Evolutionary conservation across 1,140 invertebrate genomes (phyloP).

Genomic region (Manduca sexta): DNA sequence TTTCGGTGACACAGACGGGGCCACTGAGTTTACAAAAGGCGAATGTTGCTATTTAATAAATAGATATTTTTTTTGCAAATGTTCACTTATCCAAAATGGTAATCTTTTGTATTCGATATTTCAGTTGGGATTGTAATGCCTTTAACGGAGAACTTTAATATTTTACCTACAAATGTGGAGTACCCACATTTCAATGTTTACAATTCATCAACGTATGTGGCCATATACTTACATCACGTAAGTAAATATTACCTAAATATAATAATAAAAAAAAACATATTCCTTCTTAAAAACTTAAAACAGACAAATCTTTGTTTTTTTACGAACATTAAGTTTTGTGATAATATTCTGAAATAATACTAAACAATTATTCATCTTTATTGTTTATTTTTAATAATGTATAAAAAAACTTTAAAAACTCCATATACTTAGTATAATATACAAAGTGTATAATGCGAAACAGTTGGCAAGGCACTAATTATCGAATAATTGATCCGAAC

Average conservation of each 20-base stretch:
- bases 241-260: constrained; percentile 14
- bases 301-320: too few relatives aligned
- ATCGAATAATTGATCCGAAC: constrained; percentile 2
- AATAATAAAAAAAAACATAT: too few relatives aligned
- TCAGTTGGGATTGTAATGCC: constrained; percentile 65
- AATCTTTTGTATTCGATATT: constrained; percentile 1
- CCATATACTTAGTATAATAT: too few relatives aligned
- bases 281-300: too few relatives aligned
- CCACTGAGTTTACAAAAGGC: not conserved
- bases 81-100: not conserved
- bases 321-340: too few relatives aligned
- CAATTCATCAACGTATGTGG: constrained; percentile 43
- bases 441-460: too few relatives aligned
- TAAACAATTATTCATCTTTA: too few relatives aligned
- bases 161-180: constrained; percentile 68
- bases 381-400: too few relatives aligned
- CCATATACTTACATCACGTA: constrained; percentile 61
- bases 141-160: constrained; percentile 57
- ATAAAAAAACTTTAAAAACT: too few relatives aligned
- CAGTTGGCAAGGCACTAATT: not conserved
- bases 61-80: not conserved
- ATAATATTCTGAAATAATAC: too few relatives aligned
- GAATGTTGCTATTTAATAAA: not conserved
- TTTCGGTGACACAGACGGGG: too few relatives aligned
- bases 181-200: constrained; percentile 61